Evolutionary conservation across 2,113 vertebrate genomes (phyloP).

Genomic region (Nyctereutes procyonoides): DNA sequence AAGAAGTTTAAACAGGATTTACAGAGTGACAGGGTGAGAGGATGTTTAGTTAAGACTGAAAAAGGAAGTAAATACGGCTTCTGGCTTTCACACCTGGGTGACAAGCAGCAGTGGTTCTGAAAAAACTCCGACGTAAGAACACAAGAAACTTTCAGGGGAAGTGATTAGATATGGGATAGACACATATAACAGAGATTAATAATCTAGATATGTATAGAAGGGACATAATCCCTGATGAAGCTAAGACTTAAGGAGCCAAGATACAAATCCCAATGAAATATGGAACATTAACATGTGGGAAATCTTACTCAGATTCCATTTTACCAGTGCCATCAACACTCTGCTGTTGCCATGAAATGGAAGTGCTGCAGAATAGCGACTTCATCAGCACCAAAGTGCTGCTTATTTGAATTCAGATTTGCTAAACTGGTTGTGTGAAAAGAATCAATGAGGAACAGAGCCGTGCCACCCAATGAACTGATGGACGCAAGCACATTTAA

Average conservation of each 20-base stretch:
- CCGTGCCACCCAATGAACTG: not conserved
- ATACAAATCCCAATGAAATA: not conserved
- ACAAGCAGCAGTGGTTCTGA: not conserved
- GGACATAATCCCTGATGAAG: not conserved
- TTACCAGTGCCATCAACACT: not conserved
- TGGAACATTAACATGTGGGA: not conserved
- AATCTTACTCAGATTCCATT: not conserved
- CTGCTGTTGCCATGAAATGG: not conserved
- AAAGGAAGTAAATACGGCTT: not conserved
- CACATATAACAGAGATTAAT: not conserved
- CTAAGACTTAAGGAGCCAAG: not conserved
- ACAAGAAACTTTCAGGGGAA: not conserved
- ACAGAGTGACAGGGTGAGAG: too few species aligned
- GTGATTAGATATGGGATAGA: not conserved
- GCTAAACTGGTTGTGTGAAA: not conserved
- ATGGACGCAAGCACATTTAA: not conserved
- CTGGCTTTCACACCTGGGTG: not conserved
- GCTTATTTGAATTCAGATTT: slow-evolving; percentile 48
- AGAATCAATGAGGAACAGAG: not conserved
- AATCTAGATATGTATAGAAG: not conserved
- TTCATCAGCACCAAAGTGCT: not conserved
- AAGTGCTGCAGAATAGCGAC: not conserved
- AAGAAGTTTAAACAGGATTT: not conserved
- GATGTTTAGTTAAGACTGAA: not conserved
- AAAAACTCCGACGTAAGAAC: not conserved